Evolutionary conservation across 2,113 vertebrate species (phyloP).

Genomic region (Aspiorhynchus laticeps): DNA sequence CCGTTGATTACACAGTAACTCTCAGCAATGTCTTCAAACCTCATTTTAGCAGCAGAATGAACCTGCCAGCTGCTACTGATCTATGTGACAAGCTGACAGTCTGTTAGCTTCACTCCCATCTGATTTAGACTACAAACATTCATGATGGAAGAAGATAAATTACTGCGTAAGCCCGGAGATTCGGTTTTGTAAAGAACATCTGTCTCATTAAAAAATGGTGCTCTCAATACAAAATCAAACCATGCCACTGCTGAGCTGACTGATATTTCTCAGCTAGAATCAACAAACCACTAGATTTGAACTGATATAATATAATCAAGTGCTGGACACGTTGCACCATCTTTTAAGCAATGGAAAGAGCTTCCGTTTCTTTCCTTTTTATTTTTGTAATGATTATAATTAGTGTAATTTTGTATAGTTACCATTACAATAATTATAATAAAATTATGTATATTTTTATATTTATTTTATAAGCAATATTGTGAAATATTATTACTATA

Average conservation of each 20-base stretch:
- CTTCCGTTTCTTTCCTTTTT: neutral
- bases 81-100: constrained; percentile 31
- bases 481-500: too few species aligned
- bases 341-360: neutral
- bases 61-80: constrained; percentile 50
- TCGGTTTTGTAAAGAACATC: constrained; percentile 21
- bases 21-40: constrained; percentile 42
- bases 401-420: neutral
- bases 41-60: constrained; percentile 52
- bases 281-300: constrained; percentile 6
- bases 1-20: constrained; percentile 44
- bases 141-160: constrained; percentile 6
- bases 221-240: constrained; percentile 22
- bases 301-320: neutral
- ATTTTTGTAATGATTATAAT: neutral
- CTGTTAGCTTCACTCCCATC: constrained; percentile 4
- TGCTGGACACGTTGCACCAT: neutral
- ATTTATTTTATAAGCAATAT: too few species aligned
- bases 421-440: too few species aligned
- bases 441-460: too few species aligned
- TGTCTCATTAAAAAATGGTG: constrained; percentile 44
- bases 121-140: constrained; percentile 34
- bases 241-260: neutral
- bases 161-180: neutral
- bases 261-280: neutral